Evolutionary conservation across 1,140 invertebrate species (phyloP).

Genomic region (Batillaria attramentaria): DNA sequence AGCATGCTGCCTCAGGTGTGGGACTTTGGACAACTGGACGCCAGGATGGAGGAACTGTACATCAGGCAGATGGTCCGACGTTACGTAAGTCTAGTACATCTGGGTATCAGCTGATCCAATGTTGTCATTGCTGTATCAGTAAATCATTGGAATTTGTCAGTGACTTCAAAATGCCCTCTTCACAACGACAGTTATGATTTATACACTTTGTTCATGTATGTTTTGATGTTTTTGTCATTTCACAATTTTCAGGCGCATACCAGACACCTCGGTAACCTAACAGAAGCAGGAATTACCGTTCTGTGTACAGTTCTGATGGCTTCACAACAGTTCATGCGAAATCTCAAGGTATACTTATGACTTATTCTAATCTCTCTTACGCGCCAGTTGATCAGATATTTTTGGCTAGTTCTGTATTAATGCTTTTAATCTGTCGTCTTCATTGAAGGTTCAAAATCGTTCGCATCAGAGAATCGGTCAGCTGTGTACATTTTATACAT

Average conservation of each 20-base stretch:
- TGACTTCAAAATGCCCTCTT: not conserved
- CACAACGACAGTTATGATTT: not conserved
- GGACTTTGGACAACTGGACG: constrained; percentile 66
- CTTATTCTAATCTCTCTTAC: too few species aligned
- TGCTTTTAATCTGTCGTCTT: not conserved
- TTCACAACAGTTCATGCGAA: constrained; percentile 66
- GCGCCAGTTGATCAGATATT: too few species aligned
- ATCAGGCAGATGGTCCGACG: constrained; percentile 62
- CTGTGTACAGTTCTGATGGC: constrained; percentile 52
- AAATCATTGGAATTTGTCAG: too few species aligned
- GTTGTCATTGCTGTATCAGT: not conserved
- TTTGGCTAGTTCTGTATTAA: not conserved
- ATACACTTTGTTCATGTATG: not conserved
- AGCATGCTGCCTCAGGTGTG: constrained; percentile 66
- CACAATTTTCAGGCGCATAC: constrained; percentile 38
- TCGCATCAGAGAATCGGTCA: not conserved
- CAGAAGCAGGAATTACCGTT: constrained; percentile 30
- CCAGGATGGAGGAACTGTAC: constrained; percentile 59
- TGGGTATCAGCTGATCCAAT: not conserved
- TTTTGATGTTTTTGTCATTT: not conserved
- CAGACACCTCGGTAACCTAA: constrained; percentile 35
- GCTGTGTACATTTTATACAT: not conserved
- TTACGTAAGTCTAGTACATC: constrained; percentile 45
- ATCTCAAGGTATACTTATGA: constrained; percentile 27
- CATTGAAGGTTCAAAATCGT: not conserved